Evolutionary conservation across 1,140 invertebrate species (phyloP), one percentile per base, ranked within the genome.

Genomic region (Acromyrmex heyeri): DNA sequence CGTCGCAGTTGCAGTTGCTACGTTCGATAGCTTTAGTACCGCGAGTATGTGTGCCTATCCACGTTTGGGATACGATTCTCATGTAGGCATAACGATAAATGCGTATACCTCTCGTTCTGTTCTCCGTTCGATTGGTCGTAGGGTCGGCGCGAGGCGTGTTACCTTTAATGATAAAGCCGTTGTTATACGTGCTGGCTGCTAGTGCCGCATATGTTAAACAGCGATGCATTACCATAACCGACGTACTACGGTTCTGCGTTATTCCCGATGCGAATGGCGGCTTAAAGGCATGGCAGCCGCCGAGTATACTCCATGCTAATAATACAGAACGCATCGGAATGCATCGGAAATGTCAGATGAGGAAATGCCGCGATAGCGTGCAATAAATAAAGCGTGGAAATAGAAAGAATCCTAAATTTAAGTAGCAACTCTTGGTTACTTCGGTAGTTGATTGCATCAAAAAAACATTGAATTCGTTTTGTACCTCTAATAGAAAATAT

Each of bases 141-240:
- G 62, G 59, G 69, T 67, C 86, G 81, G 18, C 34, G 79, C 55
- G 83, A 91, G 88, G 85, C 82, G 89, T 85, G 87, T 92, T 93
- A 91, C 92, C 93, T 93, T 93, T 93, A 92, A 93, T 91, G 91
- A 93, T 92, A 93, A 93, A 92, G 89, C 92, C 88, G 92, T 93
- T 92, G 92, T 91, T 91, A 87, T 91, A 93, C 91, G 92, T 91
- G 92, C 88, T 86, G 59, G 77, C 24, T 83, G 78, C 90, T 85
- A 92, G 86, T 86, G 87, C 87, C 90, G 88, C 90, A 90, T 91
- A 93, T 91, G 92, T 93, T 91, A 90, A 92, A 92, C 92, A 91
- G 77, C 88, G 81, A 69, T 73, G 83, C 90, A 93, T 93, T 93
- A 93, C 91, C 93, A 93, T 93, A 93, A 92, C 87, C 91, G 91